Conservation (phyloP, 2,113 vertebrate genomes). For the Amphiprion ocellaris region DNA sequence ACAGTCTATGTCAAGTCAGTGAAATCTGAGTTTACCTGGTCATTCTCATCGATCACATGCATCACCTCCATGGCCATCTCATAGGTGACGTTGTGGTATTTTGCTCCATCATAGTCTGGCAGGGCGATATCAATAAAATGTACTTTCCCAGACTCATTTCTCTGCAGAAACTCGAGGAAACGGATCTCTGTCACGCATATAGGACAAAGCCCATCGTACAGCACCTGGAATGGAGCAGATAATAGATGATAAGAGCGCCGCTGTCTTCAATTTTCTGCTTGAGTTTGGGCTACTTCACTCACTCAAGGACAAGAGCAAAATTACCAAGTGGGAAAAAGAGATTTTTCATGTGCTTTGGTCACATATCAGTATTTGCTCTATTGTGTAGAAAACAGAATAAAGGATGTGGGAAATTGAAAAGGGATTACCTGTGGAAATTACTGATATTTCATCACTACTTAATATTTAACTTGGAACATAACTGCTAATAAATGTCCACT, state of each 20-base stretch:
- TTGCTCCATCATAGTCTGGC: slow-evolving; percentile 66
- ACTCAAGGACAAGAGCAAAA: background rate
- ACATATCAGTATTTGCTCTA: background rate
- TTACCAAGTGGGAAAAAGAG: background rate
- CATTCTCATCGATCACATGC: slow-evolving; percentile 79
- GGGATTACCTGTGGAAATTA: too few relatives aligned
- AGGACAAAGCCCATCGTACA: slow-evolving; percentile 81
- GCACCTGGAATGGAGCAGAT: slow-evolving; percentile 56
- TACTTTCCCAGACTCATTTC: slow-evolving; percentile 51
- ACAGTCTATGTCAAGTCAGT: background rate
- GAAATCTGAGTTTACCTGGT: slow-evolving; percentile 50
- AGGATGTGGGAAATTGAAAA: background rate
- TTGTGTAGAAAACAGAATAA: background rate
- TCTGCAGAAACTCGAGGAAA: slow-evolving; percentile 76
- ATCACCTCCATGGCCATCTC: slow-evolving; percentile 82
- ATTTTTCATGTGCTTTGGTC: background rate
- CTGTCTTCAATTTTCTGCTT: background rate
- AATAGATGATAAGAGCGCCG: background rate
- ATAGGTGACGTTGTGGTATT: slow-evolving; percentile 70
- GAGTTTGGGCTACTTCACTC: background rate
- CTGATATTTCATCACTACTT: too few relatives aligned
- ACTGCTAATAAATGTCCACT: too few relatives aligned
- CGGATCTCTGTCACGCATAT: slow-evolving; percentile 79
- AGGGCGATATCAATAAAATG: slow-evolving; percentile 77
- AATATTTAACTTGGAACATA: too few relatives aligned